These are phyloP conservation scores for Oryzias dopingdopingensis DNA, from an alignment of 2,797 vertebrate genomes.

Conservation along the genomic window DNA sequence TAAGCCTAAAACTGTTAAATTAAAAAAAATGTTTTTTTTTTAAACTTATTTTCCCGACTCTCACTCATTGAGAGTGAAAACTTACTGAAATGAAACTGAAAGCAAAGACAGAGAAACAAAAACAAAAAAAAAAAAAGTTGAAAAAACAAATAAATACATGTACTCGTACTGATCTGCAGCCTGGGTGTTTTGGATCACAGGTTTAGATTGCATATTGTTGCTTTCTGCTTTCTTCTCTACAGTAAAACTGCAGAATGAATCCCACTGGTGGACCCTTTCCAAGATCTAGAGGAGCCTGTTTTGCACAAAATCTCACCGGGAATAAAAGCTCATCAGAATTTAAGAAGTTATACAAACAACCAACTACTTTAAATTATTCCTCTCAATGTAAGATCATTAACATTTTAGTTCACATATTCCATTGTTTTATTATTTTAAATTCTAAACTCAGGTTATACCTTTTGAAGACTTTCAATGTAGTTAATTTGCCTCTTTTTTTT, in stretches of 20 bases:
- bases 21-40: no score
- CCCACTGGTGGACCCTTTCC: conserved; percentile 33
- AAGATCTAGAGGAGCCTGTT: conserved; percentile 47
- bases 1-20: no score
- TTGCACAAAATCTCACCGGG: conserved; percentile 53
- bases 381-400: not conserved
- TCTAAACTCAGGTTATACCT: no score
- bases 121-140: no score
- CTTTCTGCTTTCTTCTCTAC: not conserved
- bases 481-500: not conserved
- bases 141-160: no score
- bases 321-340: conserved; percentile 25
- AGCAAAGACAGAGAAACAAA: no score
- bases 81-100: no score
- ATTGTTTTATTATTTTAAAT: no score
- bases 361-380: rapidly evolving
- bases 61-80: no score
- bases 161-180: no score
- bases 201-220: not conserved
- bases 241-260: conserved; percentile 51
- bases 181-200: not conserved
- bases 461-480: not conserved
- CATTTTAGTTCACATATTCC: no score
- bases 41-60: no score
- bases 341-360: not conserved